phyloP scores from a whole-genome alignment of 2,113 vertebrate species.

The Leptocoma aspasia region DNA sequence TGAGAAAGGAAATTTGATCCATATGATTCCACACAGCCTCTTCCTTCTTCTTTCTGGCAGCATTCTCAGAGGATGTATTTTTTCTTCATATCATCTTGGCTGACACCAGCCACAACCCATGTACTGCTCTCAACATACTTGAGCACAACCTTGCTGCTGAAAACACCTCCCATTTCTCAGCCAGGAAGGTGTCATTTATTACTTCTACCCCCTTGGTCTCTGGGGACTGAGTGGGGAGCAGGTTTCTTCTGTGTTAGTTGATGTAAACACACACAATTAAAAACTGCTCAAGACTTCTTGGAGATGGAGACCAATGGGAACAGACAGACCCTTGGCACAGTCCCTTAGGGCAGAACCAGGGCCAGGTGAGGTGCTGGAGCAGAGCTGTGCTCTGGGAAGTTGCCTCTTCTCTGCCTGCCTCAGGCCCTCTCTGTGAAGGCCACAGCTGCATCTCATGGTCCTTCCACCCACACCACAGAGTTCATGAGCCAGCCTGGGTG shows the following conservation, averaged over 20 bases:
- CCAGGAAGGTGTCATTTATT: not conserved
- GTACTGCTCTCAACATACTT: not conserved
- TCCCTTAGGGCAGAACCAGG: not conserved
- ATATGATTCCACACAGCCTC: not conserved
- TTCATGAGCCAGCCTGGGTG: too few relatives aligned
- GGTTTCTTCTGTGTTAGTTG: not conserved
- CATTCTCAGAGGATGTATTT: not conserved
- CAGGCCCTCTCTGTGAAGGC: accelerated
- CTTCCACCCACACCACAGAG: not conserved
- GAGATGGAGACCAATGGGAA: not conserved
- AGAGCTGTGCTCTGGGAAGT: not conserved
- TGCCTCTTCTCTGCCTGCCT: not conserved
- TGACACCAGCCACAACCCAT: not conserved
- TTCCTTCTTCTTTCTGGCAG: conserved; percentile 44
- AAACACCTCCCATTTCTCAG: not conserved
- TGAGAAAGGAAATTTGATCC: conserved; percentile 40
- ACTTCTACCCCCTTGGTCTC: not conserved
- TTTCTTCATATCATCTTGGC: conserved; percentile 1
- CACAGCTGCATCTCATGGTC: not conserved
- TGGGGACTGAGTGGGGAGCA: not conserved
- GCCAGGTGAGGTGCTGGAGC: not conserved
- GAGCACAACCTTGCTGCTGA: not conserved
- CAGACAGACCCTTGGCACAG: not conserved
- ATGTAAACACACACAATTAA: not conserved
- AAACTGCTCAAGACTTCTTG: not conserved